A percentile compares a stretch with the other conserved stretches of the same genome.
Conservation (phyloP, 2,888 invertebrate species). For the Mimumesa dahlbomi region DNA sequence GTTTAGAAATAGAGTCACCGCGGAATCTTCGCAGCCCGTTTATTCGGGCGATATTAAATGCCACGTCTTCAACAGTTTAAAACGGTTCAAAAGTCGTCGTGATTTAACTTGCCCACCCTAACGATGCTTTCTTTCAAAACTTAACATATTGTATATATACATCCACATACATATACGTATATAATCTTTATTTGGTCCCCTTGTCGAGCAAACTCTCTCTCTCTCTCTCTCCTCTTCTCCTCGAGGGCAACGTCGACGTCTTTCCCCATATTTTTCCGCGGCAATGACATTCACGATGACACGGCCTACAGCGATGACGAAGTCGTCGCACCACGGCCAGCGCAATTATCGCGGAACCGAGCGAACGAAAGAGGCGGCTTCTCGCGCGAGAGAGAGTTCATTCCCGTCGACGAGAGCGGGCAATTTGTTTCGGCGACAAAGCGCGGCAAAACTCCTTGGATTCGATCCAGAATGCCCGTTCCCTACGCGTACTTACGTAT, state of each 20-base stretch:
- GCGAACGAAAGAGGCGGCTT: conserved; percentile 28
- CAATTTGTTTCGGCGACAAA: conserved; percentile 75
- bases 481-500: conserved; percentile 8
- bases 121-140: too few relatives aligned
- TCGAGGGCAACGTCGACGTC: background rate
- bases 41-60: too few relatives aligned
- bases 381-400: conserved; percentile 1
- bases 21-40: too few relatives aligned
- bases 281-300: conserved; percentile 19
- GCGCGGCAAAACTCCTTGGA: conserved; percentile 71
- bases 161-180: too few relatives aligned
- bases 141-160: too few relatives aligned
- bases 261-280: conserved; percentile 32
- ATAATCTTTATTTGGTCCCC: too few relatives aligned
- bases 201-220: too few relatives aligned
- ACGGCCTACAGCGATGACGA: conserved; percentile 15
- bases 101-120: too few relatives aligned
- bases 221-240: too few relatives aligned
- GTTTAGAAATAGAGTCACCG: too few relatives aligned
- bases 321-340: conserved; percentile 31
- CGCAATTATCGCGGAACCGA: conserved; percentile 51
- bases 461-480: conserved; percentile 62
- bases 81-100: too few relatives aligned
- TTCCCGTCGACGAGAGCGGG: conserved; percentile 46
- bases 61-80: too few relatives aligned